Conservation (phyloP, 2,113 vertebrate species). For the Rousettus leschenaultii region DNA sequence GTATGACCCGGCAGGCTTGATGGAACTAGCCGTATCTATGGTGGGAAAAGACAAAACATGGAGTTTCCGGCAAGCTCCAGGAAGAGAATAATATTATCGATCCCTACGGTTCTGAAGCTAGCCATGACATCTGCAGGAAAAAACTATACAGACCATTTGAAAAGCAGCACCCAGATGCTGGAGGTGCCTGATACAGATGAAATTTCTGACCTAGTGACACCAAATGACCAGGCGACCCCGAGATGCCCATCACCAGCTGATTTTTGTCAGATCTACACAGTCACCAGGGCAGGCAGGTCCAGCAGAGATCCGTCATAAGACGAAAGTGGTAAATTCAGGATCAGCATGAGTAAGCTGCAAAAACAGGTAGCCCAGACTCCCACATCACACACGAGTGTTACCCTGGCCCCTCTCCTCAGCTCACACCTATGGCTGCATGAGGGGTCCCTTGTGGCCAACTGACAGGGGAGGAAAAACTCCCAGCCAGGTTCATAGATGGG, state of each 20-base stretch:
- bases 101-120: neutral
- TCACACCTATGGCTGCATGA: neutral
- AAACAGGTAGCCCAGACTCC: neutral
- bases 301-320: accelerated
- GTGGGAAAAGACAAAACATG: neutral
- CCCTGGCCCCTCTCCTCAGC: neutral
- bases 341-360: neutral
- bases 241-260: neutral
- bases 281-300: neutral
- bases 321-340: neutral
- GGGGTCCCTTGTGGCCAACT: neutral
- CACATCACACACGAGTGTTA: no score
- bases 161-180: neutral
- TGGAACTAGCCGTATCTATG: neutral
- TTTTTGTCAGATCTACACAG: neutral
- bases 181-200: neutral
- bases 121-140: neutral
- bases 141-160: neutral
- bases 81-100: neutral
- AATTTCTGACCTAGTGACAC: neutral
- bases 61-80: neutral
- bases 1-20: accelerated
- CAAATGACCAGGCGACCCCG: no score
- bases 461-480: neutral
- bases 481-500: neutral